phyloP scores from a whole-genome alignment of 2,113 vertebrate genomes.

The Oreochromis spilurus region DNA sequence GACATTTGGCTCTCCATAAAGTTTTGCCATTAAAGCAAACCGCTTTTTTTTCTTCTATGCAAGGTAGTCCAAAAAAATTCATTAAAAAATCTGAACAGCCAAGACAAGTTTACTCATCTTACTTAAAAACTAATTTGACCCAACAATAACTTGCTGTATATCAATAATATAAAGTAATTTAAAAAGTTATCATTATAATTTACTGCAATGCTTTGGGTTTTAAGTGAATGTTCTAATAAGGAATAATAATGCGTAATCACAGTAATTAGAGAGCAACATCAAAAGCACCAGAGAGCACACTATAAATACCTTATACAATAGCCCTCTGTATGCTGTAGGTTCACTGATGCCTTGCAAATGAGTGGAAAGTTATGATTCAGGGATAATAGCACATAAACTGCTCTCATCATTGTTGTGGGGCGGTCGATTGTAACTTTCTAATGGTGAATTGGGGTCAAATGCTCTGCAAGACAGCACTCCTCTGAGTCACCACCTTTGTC shows the following conservation, averaged over 20 bases:
- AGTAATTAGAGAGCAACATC: constrained; percentile 65
- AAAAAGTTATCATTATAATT: constrained; percentile 3
- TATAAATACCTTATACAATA: constrained; percentile 36
- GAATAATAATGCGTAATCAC: constrained; percentile 58
- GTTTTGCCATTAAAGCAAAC: not conserved
- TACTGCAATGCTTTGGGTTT: not conserved
- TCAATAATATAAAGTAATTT: not conserved
- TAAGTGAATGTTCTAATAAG: constrained; percentile 48
- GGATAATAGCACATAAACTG: constrained; percentile 34
- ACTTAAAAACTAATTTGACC: not conserved
- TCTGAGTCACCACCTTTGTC: constrained; percentile 38
- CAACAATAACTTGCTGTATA: not conserved
- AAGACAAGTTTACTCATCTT: not conserved
- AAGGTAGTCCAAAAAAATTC: not conserved
- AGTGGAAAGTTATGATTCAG: constrained; percentile 49
- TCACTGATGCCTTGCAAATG: constrained; percentile 3
- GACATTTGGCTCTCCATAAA: not conserved
- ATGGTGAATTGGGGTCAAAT: constrained; percentile 25
- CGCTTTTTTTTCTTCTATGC: not conserved
- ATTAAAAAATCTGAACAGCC: not conserved
- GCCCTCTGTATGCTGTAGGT: constrained; percentile 15
- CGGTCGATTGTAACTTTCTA: not conserved
- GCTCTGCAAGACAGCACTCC: not conserved
- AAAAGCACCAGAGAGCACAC: constrained; percentile 41
- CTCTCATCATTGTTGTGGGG: not conserved